These are phyloP conservation scores for Chelon auratus DNA, from an alignment of 2,797 vertebrate genomes.

Conservation along the genomic window DNA sequence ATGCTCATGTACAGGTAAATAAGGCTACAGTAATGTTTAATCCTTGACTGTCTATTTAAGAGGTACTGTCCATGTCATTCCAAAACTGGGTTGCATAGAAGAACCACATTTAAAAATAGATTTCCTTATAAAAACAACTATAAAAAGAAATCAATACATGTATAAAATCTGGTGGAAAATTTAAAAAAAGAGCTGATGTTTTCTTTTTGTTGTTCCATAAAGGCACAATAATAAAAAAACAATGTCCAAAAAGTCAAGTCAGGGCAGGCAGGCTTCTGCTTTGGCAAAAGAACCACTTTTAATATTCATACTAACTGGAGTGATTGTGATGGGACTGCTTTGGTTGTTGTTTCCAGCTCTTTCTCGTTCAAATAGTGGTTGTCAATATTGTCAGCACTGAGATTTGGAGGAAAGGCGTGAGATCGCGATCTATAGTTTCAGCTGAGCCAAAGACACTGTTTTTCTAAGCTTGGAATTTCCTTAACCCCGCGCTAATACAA, in stretches of 20 bases:
- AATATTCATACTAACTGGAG: slow-evolving; percentile 48
- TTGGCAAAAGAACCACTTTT: slow-evolving; percentile 76
- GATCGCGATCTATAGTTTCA: slow-evolving; percentile 35
- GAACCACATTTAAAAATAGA: slow-evolving; percentile 77
- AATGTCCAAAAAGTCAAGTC: slow-evolving; percentile 69
- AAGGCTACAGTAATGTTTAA: slow-evolving; percentile 71
- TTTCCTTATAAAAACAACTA: slow-evolving; percentile 76
- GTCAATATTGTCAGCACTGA: slow-evolving; percentile 42
- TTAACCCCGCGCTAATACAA: slow-evolving; percentile 19
- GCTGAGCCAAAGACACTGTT: slow-evolving; percentile 33
- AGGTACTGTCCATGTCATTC: slow-evolving; percentile 63
- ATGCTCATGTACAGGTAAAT: slow-evolving; percentile 58
- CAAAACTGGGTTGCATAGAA: slow-evolving; percentile 80
- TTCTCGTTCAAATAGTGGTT: slow-evolving; percentile 51
- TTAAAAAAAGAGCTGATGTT: slow-evolving; percentile 65
- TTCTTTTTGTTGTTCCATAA: slow-evolving; percentile 61
- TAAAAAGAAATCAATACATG: slow-evolving; percentile 67
- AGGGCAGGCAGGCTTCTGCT: slow-evolving; percentile 76
- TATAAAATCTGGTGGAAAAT: slow-evolving; percentile 74
- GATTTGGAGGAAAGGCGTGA: slow-evolving; percentile 53
- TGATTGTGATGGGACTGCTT: slow-evolving; percentile 63
- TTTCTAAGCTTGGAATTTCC: slow-evolving; percentile 40
- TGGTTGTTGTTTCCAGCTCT: slow-evolving; percentile 58
- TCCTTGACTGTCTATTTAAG: slow-evolving; percentile 53
- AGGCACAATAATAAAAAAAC: slow-evolving; percentile 77